Conservation (phyloP, 1,140 invertebrate genomes). For the Scaptomyza montana region DNA sequence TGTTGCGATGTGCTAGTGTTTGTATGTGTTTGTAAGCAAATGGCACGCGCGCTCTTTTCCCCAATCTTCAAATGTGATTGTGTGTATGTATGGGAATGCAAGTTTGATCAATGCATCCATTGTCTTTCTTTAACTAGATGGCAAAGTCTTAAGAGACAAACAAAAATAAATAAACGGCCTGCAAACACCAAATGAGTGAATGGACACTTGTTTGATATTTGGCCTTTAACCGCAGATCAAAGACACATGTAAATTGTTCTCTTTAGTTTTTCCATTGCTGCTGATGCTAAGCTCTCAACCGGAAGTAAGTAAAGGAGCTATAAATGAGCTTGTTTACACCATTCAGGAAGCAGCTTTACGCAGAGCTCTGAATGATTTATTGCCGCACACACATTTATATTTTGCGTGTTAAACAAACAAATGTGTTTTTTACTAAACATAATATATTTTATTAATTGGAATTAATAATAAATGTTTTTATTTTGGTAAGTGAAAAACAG, state of each 20-base stretch:
- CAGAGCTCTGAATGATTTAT: not conserved
- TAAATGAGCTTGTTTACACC: not conserved
- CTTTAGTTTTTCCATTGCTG: not conserved
- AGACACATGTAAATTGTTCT: not conserved
- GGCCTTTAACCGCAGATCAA: not conserved
- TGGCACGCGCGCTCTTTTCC: constrained; percentile 42
- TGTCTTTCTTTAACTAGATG: constrained; percentile 28
- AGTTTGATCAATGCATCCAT: constrained; percentile 55
- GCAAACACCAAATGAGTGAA: not conserved
- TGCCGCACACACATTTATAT: not conserved
- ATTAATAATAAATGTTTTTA: not conserved
- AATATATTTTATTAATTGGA: not conserved
- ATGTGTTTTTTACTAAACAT: not conserved
- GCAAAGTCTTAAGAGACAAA: constrained; percentile 40
- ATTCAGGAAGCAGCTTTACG: constrained; percentile 4
- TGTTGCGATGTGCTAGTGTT: constrained; percentile 1
- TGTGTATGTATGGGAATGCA: constrained; percentile 22
- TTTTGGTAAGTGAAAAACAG: not conserved
- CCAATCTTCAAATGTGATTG: not conserved
- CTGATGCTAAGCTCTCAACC: not conserved
- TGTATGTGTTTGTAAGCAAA: constrained; percentile 9
- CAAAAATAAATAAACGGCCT: constrained; percentile 20
- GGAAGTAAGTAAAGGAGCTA: not conserved
- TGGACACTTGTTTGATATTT: constrained; percentile 38
- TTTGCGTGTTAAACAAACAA: constrained; percentile 4